These are phyloP conservation scores for Sebastes trivittatus DNA, from an alignment of 2,797 vertebrate species.

Conservation along the genomic window DNA sequence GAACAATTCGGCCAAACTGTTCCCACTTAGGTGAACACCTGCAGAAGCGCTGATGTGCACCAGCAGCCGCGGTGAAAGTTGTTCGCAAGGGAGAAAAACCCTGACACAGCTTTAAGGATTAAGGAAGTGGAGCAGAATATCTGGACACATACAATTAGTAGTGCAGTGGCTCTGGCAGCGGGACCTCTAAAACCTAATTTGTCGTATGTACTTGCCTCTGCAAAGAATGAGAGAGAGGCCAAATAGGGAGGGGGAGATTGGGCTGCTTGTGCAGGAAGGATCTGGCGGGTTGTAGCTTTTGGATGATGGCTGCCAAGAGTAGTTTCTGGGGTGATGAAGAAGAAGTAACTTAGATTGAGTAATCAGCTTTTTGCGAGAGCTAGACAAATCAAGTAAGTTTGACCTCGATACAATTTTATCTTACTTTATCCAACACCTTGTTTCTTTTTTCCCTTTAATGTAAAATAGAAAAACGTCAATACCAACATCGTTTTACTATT, in stretches of 20 bases:
- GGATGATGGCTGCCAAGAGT: neutral
- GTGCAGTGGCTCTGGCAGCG: slow-evolving; percentile 26
- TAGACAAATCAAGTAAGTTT: neutral
- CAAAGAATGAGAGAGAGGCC: slow-evolving; percentile 21
- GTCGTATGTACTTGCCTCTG: slow-evolving; percentile 13
- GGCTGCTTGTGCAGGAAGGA: neutral
- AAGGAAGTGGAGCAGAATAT: slow-evolving; percentile 68
- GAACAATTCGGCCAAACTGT: slow-evolving; percentile 31
- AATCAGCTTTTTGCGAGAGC: neutral
- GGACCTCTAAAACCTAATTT: slow-evolving; percentile 53
- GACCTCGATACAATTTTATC: neutral
- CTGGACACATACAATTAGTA: slow-evolving; percentile 57
- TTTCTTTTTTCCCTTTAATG: neutral
- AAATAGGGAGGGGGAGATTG: neutral
- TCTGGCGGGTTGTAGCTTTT: neutral
- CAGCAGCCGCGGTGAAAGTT: slow-evolving; percentile 19
- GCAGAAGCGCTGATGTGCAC: slow-evolving; percentile 31
- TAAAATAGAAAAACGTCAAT: neutral
- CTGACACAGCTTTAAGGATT: slow-evolving; percentile 69
- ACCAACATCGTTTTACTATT: no score
- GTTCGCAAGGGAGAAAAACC: slow-evolving; percentile 39
- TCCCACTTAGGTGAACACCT: slow-evolving; percentile 25
- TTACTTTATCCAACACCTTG: neutral
- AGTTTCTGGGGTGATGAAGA: neutral
- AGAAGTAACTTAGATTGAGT: neutral